Evolutionary conservation across 2,888 invertebrate genomes (phyloP), one percentile per base, ranked within the genome.

Genomic region (Clunio marinus): DNA sequence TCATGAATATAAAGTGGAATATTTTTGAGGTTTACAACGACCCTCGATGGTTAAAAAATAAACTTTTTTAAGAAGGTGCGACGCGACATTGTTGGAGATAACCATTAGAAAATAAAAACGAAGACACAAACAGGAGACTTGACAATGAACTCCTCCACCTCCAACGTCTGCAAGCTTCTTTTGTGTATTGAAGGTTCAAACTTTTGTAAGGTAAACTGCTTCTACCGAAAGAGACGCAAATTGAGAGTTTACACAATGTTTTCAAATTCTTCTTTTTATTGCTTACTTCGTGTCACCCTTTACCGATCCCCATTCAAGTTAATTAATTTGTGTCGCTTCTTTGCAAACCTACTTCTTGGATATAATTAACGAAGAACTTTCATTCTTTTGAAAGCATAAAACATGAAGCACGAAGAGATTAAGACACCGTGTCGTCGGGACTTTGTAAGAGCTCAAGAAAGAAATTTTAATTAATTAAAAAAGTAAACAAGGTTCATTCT

Each of bases 391-490:
- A n/a, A n/a, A n/a, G n/a, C n/a, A n/a, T n/a, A n/a, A 41, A 41
- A 41, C n/a, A 41, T n/a, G 41, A 32, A 5, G 32, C n/a, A n/a
- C n/a, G n/a, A n/a, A 32, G 4, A 41, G 41, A 41, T 41, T 41
- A 41, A 41, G 41, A 41, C 15, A 15, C 41, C 41, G 41, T 41
- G 41, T 41, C 41, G 41, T 13, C 41, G 41, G 2, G 41, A n/a
- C 41, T 41, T n/a, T 41, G 32, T 32, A 32, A 8, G 10, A n/a
- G 41, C n/a, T 13, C 10, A 15, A 41, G 32, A 41, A n/a, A n/a
- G n/a, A n/a, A n/a, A 41, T 41, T 41, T 41, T n/a, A 41, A 41
- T 41, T 41, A 41, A 41, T 41, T 41, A 41, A 41, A 41, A 41
- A 41, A 41, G 15, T 10, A 41, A 41, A 41, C 41, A 41, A 41